phyloP scores from a whole-genome alignment of 2,888 invertebrate genomes.

The Heliconius sara region DNA sequence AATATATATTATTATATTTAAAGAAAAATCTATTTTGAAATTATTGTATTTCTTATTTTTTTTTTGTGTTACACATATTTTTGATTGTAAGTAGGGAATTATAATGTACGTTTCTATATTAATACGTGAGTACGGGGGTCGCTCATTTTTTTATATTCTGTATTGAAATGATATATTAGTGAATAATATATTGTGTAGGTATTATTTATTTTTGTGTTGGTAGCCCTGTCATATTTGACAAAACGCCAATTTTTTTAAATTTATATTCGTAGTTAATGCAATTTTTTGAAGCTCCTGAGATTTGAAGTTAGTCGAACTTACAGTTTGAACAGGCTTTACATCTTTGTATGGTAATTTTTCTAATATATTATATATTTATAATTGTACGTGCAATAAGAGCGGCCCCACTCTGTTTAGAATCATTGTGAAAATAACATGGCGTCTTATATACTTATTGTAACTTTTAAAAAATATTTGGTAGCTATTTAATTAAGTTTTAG shows the following conservation, averaged over 20 bases:
- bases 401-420: conserved; percentile 54
- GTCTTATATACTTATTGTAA: conserved; percentile 73
- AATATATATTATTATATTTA: conserved; percentile 11
- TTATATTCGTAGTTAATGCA: conserved; percentile 19
- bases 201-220: conserved; percentile 1
- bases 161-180: conserved; percentile 13
- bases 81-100: conserved; percentile 77
- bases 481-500: conserved; percentile 75
- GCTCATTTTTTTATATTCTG: conserved; percentile 44
- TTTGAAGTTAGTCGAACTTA: neutral
- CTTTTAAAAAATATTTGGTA: conserved; percentile 76
- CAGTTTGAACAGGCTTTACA: conserved; percentile 4
- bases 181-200: conserved; percentile 17
- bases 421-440: conserved; percentile 72
- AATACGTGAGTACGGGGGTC: conserved; percentile 56
- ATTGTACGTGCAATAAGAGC: conserved; percentile 52
- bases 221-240: conserved; percentile 27
- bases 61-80: conserved; percentile 63
- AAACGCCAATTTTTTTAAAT: conserved; percentile 3
- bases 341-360: conserved; percentile 13
- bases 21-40: conserved; percentile 58
- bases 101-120: conserved; percentile 65
- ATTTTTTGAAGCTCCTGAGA: conserved; percentile 17
- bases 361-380: conserved; percentile 36
- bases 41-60: conserved; percentile 58